These are phyloP conservation scores for Ctenoplectra terminalis DNA, from an alignment of 1,140 invertebrate genomes.

Conservation along the genomic window DNA sequence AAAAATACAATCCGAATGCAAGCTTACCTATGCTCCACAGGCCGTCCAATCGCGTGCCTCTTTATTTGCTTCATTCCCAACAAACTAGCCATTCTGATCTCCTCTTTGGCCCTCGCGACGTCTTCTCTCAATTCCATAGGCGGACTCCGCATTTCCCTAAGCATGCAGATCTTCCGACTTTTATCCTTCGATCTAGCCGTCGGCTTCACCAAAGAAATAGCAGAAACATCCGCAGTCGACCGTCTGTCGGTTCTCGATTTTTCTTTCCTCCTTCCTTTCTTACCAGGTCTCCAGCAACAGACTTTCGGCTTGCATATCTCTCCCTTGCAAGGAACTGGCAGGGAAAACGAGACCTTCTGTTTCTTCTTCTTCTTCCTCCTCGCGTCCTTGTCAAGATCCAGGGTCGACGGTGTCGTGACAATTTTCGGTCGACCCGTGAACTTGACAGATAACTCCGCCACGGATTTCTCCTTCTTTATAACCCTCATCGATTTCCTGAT, in stretches of 20 bases:
- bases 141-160: neutral
- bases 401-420: neutral
- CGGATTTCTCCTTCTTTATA: neutral
- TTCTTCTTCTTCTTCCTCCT: conserved; percentile 22
- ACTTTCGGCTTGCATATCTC: conserved; percentile 44
- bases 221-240: neutral
- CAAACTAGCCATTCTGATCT: neutral
- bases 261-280: neutral
- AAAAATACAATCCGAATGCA: too few species aligned
- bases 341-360: neutral
- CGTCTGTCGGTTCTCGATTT: neutral
- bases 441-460: rapidly evolving
- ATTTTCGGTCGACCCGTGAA: neutral
- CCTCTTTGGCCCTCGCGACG: neutral
- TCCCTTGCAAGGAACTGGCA: conserved; percentile 40
- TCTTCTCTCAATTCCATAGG: neutral
- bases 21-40: neutral
- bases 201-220: neutral
- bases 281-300: conserved; percentile 5
- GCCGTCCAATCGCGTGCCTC: rapidly evolving
- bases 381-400: neutral
- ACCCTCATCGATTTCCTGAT: too few species aligned
- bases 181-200: neutral
- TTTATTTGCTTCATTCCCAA: too few species aligned
- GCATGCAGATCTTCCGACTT: rapidly evolving